phyloP scores from a whole-genome alignment of 35 echinoderm and acorn worm species.

The Lytechinus variegatus region DNA sequence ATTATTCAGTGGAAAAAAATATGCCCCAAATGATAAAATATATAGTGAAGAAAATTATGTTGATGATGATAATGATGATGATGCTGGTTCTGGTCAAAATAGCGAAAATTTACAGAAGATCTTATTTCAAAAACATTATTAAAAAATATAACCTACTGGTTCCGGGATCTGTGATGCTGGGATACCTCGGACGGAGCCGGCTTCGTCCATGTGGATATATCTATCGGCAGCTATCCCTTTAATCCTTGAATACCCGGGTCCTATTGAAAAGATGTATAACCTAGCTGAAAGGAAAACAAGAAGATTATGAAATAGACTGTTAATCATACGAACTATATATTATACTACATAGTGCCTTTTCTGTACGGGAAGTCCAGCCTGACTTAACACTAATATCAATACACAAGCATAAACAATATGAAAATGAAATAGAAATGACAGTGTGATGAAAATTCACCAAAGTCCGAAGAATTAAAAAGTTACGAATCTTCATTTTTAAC shows the following conservation, averaged over 20 bases:
- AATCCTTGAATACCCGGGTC: neutral
- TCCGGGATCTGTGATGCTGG: neutral
- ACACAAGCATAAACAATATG: neutral
- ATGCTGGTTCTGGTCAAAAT: too few species aligned
- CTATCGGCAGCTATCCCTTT: neutral
- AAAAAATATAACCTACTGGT: neutral
- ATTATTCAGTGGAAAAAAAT: too few species aligned
- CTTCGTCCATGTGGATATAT: conserved; percentile 34
- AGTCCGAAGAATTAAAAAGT: too few species aligned
- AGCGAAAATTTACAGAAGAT: too few species aligned
- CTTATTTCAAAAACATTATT: too few species aligned
- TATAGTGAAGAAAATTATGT: too few species aligned
- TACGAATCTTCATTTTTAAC: too few species aligned
- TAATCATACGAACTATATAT: neutral
- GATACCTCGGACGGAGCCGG: neutral
- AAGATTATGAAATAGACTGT: neutral
- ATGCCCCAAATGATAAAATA: too few species aligned
- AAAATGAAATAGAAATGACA: too few species aligned
- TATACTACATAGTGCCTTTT: neutral
- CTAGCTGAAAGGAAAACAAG: conserved; percentile 8
- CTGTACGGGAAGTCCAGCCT: too few species aligned
- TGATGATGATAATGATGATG: too few species aligned
- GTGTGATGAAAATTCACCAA: too few species aligned
- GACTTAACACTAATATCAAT: neutral
- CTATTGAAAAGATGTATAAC: conserved; percentile 22